Conservation (phyloP, 2,113 vertebrate species). For the Axis porcinus region DNA sequence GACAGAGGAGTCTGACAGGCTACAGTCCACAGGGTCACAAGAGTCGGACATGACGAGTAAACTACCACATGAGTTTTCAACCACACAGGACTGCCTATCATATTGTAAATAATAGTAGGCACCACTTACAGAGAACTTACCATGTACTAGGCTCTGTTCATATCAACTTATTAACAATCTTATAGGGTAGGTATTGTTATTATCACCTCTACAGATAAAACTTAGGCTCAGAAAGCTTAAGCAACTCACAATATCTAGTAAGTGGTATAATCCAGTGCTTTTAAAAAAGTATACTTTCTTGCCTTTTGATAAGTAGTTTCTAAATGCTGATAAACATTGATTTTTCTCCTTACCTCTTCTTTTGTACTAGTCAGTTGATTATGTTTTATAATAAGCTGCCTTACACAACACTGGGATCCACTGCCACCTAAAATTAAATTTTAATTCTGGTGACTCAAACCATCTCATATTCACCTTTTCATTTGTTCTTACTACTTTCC, state of each 20-base stretch:
- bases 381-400: neutral
- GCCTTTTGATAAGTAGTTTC: neutral
- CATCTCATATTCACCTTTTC: neutral
- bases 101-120: neutral
- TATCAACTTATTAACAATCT: neutral
- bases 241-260: neutral
- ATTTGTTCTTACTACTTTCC: neutral
- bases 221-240: neutral
- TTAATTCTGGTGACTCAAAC: neutral
- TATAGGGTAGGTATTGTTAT: neutral
- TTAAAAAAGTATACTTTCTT: neutral
- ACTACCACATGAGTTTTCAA: neutral
- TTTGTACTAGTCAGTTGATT: neutral
- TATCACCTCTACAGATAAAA: neutral
- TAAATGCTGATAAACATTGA: neutral
- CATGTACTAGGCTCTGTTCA: neutral
- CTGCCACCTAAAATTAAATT: neutral
- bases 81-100: neutral
- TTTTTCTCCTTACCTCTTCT: neutral
- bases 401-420: neutral
- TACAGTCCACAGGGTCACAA: neutral
- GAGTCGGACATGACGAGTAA: neutral
- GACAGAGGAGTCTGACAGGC: neutral
- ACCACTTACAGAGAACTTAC: neutral
- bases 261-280: neutral